Evolutionary conservation across 2,113 vertebrate genomes (phyloP).

Genomic region (Chlamydotis undulata): DNA sequence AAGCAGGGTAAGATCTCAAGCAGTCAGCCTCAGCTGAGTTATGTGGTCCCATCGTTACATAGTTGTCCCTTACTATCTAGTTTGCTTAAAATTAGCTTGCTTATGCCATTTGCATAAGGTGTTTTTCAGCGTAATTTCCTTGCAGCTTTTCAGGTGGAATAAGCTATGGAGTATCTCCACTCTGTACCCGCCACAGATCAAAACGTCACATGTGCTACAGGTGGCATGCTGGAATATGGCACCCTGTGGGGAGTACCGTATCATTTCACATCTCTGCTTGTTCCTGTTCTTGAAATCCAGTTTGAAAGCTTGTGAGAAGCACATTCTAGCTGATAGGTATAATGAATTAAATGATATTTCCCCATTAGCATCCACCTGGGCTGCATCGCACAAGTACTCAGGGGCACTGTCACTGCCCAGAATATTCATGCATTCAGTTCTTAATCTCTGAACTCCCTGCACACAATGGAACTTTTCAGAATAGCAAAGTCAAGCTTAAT

Average conservation of each 20-base stretch:
- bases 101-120: not conserved
- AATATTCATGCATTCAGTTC: slow-evolving; percentile 20
- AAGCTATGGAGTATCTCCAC: not conserved
- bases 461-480: slow-evolving; percentile 43
- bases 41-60: not conserved
- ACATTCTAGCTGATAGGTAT: not conserved
- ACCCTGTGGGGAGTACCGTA: not conserved
- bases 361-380: slow-evolving; percentile 5
- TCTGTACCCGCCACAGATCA: not conserved
- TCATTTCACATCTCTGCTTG: not conserved
- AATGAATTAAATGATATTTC: not conserved
- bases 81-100: not conserved
- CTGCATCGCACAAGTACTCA: not conserved
- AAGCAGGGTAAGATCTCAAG: not conserved
- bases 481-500: slow-evolving; percentile 4
- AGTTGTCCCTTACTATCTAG: not conserved
- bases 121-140: not conserved
- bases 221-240: not conserved
- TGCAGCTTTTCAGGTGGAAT: not conserved
- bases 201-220: not conserved
- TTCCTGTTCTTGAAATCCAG: not conserved
- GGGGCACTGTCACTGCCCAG: not conserved
- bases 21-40: not conserved
- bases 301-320: not conserved
- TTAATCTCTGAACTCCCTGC: slow-evolving; percentile 39